phyloP scores from a whole-genome alignment of 2,113 vertebrate species.

The Okapia johnstoni region DNA sequence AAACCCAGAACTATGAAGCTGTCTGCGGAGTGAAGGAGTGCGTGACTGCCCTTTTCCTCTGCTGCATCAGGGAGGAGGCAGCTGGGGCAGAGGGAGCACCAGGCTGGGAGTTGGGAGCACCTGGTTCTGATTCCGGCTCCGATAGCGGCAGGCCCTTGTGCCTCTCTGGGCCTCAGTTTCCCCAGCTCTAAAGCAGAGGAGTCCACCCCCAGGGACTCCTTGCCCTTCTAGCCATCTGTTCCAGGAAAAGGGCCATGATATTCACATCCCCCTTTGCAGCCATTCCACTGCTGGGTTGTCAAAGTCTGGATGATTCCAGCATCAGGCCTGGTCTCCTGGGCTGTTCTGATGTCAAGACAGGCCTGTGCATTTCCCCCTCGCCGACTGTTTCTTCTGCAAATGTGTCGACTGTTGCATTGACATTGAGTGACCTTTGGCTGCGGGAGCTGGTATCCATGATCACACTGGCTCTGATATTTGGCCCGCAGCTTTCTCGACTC shows the following conservation, averaged over 20 bases:
- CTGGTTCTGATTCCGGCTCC: background rate
- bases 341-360: background rate
- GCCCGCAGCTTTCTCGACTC: background rate
- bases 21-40: background rate
- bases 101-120: background rate
- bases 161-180: background rate
- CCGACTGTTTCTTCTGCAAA: background rate
- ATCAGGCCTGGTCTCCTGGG: background rate
- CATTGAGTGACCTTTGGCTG: background rate
- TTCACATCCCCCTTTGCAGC: background rate
- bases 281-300: background rate
- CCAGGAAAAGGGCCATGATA: background rate
- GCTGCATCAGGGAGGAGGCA: background rate
- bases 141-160: too few relatives aligned
- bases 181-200: background rate
- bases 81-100: background rate
- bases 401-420: background rate
- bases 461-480: background rate
- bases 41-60: rapidly evolving
- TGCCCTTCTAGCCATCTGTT: background rate
- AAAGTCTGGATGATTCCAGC: background rate
- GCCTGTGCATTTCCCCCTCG: background rate
- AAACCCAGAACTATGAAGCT: background rate
- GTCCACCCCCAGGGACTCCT: background rate
- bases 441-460: background rate